Base-by-base conservation (phyloP, 2,113 vertebrate genomes). In the Prionailurus bengalensis region DNA sequence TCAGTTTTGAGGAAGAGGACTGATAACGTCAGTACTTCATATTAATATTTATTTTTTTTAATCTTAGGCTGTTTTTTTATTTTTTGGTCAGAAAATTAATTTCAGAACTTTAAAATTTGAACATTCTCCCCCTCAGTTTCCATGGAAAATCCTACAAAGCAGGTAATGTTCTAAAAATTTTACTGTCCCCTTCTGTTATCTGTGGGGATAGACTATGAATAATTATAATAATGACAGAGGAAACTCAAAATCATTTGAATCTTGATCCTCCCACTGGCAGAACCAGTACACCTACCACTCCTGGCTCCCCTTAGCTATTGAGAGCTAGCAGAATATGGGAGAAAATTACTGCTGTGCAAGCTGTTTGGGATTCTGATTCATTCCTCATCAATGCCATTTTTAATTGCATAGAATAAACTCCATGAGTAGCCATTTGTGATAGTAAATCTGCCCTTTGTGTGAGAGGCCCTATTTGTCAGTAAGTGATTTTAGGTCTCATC, bases 31-130 rank as follows among this genome's bases (percentile, higher is more conserved):
- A 93, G 2, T 63, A 42, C 6, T 87, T 93, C 14, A 84, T 10
- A 71, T 25, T 76, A 76, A 58, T 31, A 13, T 63, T 4, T 68
- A 15, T 79, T 83, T 65, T 85, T 16, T 74, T 16, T 39, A 29
- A 79, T 65, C 42, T 79, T 80, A 80, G 39, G 33, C 29, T 81
- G 10, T 74, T 92, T 68, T 68, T 80, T 15, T 65, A 51, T 33
- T 71, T 91, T 84, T 70, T 66, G 29, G 48, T 90, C n/a, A 96
- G 36, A 84, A 97, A 94, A 63, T 71, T 39, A 65, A 51, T 27
- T 92, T 53, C 2, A 70, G 76, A 93, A 82, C 27, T 63, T n/a
- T 7, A 68, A 63, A 58, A 61, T 66, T 8, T 63, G 11, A 70
- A 15, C 17, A 90, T n/a, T 86, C 1, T 79, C 23, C 17, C 39